Percentiles rank a stretch among this genome's conserved stretches.
Conservation (phyloP, 2,113 vertebrate genomes). For the Oenanthe melanoleuca region DNA sequence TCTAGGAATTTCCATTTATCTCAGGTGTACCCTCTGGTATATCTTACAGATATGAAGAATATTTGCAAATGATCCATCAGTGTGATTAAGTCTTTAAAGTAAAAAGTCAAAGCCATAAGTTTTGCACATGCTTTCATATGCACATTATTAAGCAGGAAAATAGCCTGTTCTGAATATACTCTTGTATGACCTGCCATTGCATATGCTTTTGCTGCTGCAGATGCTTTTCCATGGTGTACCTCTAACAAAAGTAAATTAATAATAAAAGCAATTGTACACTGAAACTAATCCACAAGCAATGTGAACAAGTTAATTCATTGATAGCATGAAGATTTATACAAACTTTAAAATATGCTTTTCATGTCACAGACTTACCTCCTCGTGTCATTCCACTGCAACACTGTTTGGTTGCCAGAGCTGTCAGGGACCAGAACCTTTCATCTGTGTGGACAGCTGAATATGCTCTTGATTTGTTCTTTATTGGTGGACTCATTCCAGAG, state of each 20-base stretch:
- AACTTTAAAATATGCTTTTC: neutral
- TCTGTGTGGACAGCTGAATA: conserved; percentile 91
- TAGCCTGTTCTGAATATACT: neutral
- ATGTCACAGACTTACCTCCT: conserved; percentile 65
- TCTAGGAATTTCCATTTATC: neutral
- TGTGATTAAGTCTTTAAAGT: neutral
- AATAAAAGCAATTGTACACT: neutral
- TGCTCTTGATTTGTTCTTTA: conserved; percentile 86
- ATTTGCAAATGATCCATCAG: neutral
- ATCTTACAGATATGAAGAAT: neutral
- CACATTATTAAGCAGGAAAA: neutral
- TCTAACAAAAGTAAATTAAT: neutral
- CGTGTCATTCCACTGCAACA: conserved; percentile 83
- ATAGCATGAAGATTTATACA: neutral
- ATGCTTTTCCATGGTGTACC: neutral
- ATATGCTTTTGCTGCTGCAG: neutral
- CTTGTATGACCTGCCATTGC: neutral
- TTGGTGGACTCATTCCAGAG: conserved; percentile 90
- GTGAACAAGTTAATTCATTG: neutral
- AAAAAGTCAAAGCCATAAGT: neutral
- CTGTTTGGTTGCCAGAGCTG: conserved; percentile 71
- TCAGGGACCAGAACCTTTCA: conserved; percentile 86
- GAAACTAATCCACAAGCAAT: neutral
- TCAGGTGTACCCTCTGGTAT: neutral
- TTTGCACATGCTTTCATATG: neutral